Base-by-base conservation (phyloP, 1,140 invertebrate species). In the Plectus sambesii region DNA sequence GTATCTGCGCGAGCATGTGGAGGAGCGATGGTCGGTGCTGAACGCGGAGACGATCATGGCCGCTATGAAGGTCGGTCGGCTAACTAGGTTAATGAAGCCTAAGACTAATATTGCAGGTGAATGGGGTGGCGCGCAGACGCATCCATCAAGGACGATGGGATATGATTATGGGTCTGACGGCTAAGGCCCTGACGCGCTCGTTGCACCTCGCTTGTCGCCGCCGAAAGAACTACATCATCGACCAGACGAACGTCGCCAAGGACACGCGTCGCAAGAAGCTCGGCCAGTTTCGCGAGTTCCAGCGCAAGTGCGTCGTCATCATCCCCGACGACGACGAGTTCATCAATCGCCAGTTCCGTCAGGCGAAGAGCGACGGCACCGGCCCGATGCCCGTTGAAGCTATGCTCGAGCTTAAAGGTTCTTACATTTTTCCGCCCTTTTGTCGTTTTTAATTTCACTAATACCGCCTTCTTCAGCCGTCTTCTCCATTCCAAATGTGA, bases 141-240 rank as follows among this genome's bases (percentile, higher is more conserved):
- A 59, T 56, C 17, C 55, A 64, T 49, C 42, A 58, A 33, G 63
- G 63, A 5, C 43, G 64, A 4, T 69, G 66, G 58, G 64, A 67
- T 47, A 65, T 69, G 58, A 48, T 64, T 2, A 65, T 68, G 51
- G 63, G 63, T 19, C 47, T 67, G 15, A 53, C 65, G 12, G 63
- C 63, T 22, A 67, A 67, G 44, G 60, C 60, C 4, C 17, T 66
- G 30, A 49, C 27, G 38, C 22, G 58, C 4, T 43, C 53, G 12
- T 43, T 68, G 4, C 38, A 37, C 19, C 24, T 67, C 52, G 66
- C 66, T 4, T 68, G 66, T 24, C 51, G 64, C n/a, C 24, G 64
- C 15, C 38, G 61, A 5, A 58, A 66, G 35, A 68, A 68, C 35
- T 67, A 67, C 43, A 69, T 67, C 42, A 42, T 67, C 22, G 64